These are phyloP conservation scores for Pecten maximus DNA, from an alignment of 2,888 invertebrate genomes.

Conservation along the genomic window DNA sequence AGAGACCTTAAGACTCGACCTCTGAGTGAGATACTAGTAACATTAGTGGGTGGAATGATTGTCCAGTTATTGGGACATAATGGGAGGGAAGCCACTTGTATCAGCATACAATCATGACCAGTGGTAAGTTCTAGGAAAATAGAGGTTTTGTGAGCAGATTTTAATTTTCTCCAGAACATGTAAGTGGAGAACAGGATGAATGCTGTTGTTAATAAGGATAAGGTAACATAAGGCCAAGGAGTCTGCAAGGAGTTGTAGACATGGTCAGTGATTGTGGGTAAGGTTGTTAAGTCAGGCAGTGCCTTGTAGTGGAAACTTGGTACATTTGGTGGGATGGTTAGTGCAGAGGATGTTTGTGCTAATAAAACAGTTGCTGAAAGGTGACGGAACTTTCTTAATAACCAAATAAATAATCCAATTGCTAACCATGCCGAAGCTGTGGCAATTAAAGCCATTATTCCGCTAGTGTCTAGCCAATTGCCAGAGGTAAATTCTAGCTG, in stretches of 20 bases:
- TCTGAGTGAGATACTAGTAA: not conserved
- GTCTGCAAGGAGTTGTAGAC: not conserved
- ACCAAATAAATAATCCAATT: not conserved
- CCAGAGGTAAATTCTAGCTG: not conserved
- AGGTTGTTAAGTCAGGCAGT: not conserved
- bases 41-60: constrained; percentile 40
- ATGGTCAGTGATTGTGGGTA: constrained; percentile 5
- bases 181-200: no score
- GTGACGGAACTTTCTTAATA: constrained; percentile 4
- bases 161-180: no score
- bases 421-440: not conserved
- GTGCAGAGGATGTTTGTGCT: constrained; percentile 17
- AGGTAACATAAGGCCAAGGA: no score
- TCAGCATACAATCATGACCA: constrained; percentile 41
- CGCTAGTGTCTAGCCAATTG: not conserved
- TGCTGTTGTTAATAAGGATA: no score
- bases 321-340: not conserved
- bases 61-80: constrained; percentile 48
- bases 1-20: not conserved
- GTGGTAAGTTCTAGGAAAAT: constrained; percentile 45
- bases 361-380: not conserved
- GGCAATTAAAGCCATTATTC: constrained; percentile 1
- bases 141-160: constrained; percentile 26
- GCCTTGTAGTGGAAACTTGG: constrained; percentile 37
- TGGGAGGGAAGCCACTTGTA: constrained; percentile 39